Base-by-base conservation (phyloP, 64 coral and sea anemone species). In the Montipora sp. region DNA sequence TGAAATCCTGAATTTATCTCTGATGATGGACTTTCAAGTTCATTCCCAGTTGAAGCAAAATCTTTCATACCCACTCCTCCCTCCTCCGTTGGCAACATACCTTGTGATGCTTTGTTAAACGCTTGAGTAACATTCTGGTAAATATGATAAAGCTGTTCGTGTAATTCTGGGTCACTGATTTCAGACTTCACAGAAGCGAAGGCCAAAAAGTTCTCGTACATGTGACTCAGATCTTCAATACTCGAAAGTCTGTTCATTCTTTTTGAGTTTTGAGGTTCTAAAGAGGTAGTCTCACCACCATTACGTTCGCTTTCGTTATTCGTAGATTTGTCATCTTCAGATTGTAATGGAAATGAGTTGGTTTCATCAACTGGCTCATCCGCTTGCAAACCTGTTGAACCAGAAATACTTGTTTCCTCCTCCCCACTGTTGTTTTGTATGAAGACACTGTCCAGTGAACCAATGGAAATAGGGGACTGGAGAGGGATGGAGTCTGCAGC, bases 1-100 rank as follows among this genome's bases (percentile, higher is more conserved):
- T 90, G 80, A 61, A 94, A 85, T 13, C 57, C 93, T 58, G 69
- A 80, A 15, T 88, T 84, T 20, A 94, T 72, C 80, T 94, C 93
- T 59, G 45, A n/a, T 2, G 93, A 90, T 19, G 93, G 93, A 58
- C 93, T 94, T 22, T 51, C 59, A 51, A 76, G 67, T 45, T 94
- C 87, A 70, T 27, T 58, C 20, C 16, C 73, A 18, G 14, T 13
- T 15, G 47, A 78, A 78, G 23, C 53, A 22, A 14, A 13, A 21
- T 43, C 2, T 4, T 20, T 10, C 4, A 73, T 47, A 12, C 65
- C 18, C 5, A n/a, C 3, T 69, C 47, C 82, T 50, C 71, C 10
- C 8, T 22, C 66, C 20, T 73, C 60, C 11, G 1, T 63, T 15
- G 60, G 13, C 15, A 16, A 44, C 3, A 20, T 4, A 2, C 5